phyloP scores from a whole-genome alignment of 2,888 invertebrate species.

The Callinectes sapidus region DNA sequence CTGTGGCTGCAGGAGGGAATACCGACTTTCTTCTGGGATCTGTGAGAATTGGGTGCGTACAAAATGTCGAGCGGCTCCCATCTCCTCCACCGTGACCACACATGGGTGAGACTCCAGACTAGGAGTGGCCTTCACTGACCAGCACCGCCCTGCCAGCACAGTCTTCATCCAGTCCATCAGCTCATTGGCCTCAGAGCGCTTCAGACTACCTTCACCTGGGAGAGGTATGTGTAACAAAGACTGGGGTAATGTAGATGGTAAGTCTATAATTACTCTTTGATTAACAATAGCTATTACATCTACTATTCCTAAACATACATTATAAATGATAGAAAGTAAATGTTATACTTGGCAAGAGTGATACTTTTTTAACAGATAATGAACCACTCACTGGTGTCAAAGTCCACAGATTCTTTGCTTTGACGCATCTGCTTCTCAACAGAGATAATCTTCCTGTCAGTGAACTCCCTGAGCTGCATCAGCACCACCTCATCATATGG shows the following conservation, averaged over 20 bases:
- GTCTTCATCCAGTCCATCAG: slow-evolving; percentile 87
- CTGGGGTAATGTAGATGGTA: neutral
- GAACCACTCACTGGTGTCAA: slow-evolving; percentile 65
- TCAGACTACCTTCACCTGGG: slow-evolving; percentile 81
- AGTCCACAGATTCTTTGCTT: slow-evolving; percentile 78
- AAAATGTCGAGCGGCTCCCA: slow-evolving; percentile 97
- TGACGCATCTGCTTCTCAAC: slow-evolving; percentile 95
- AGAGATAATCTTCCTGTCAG: slow-evolving; percentile 85
- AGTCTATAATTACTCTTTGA: neutral
- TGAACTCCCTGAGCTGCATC: slow-evolving; percentile 90
- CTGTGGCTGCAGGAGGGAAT: slow-evolving; percentile 90
- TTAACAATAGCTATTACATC: neutral
- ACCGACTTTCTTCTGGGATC: slow-evolving; percentile 87
- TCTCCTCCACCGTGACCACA: slow-evolving; percentile 95
- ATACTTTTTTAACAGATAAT: neutral
- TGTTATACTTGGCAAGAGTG: neutral
- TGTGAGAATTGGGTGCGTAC: slow-evolving; percentile 89
- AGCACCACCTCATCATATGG: slow-evolving; percentile 97
- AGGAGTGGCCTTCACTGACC: slow-evolving; percentile 88
- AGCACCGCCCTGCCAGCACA: slow-evolving; percentile 86
- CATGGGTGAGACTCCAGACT: slow-evolving; percentile 93
- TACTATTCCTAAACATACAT: neutral
- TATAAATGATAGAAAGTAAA: neutral
- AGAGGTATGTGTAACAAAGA: neutral
- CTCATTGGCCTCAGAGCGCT: slow-evolving; percentile 85